Evolutionary conservation across 2,888 invertebrate genomes (phyloP).

Genomic region (Mimachlamys varia): DNA sequence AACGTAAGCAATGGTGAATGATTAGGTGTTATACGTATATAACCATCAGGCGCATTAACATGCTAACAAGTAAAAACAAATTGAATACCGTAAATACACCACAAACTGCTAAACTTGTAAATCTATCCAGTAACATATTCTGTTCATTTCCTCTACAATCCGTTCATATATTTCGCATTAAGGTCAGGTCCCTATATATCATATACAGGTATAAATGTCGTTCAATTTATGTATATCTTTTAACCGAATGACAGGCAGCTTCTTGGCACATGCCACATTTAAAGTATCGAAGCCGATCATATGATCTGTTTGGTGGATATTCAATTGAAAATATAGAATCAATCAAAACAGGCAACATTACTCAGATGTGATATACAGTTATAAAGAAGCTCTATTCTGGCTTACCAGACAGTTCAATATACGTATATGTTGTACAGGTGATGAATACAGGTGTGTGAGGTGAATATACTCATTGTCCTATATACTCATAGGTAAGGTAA

Average conservation of each 20-base stretch:
- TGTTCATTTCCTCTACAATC: neutral
- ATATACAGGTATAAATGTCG: constrained; percentile 9
- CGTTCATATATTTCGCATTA: constrained; percentile 26
- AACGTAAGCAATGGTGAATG: neutral
- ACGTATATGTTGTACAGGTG: neutral
- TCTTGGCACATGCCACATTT: constrained; percentile 22
- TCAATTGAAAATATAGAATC: constrained; percentile 29
- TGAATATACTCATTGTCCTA: neutral
- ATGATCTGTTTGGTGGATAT: neutral
- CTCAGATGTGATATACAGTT: constrained; percentile 9
- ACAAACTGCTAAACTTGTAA: neutral
- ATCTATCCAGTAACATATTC: neutral
- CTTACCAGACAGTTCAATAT: constrained; percentile 24
- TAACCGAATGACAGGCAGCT: neutral
- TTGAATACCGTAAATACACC: neutral
- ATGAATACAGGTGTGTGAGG: neutral
- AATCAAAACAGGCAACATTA: neutral
- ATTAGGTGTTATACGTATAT: neutral
- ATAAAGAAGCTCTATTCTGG: constrained; percentile 4
- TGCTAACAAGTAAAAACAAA: neutral
- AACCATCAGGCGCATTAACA: neutral
- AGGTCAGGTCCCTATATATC: neutral
- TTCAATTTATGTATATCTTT: constrained; percentile 22
- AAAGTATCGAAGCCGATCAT: constrained; percentile 8
- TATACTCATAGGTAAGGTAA: neutral